Evolutionary conservation across 35 echinoderm and acorn worm species (phyloP).

Genomic region (Diadema setosum): DNA sequence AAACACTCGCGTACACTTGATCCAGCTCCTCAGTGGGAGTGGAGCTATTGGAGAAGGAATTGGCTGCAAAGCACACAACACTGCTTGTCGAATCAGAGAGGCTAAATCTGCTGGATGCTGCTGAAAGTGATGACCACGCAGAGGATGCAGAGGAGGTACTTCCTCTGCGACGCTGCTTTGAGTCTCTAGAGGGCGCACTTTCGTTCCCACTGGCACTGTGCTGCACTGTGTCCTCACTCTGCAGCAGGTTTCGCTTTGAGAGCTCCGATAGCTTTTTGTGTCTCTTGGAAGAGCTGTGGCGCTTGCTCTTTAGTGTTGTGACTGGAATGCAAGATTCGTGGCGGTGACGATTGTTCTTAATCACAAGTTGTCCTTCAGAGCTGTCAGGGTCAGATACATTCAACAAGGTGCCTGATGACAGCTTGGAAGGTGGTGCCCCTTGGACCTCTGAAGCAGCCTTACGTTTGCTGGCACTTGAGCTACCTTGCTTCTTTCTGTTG

Average conservation of each 20-base stretch:
- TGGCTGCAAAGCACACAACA: neutral
- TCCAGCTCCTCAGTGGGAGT: slow-evolving; percentile 10
- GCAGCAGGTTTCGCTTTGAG: neutral
- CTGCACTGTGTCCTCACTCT: neutral
- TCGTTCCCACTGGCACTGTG: neutral
- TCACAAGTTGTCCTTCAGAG: neutral
- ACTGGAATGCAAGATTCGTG: slow-evolving; percentile 12
- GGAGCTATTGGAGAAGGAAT: neutral
- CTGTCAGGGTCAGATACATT: neutral
- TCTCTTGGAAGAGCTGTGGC: neutral
- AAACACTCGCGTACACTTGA: neutral
- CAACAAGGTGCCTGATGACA: neutral
- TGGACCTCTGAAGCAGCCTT: neutral
- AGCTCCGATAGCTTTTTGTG: neutral
- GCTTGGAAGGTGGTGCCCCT: neutral
- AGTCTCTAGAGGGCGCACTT: neutral
- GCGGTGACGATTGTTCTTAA: neutral
- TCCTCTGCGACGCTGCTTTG: neutral
- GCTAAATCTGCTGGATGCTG: neutral
- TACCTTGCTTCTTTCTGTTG: neutral
- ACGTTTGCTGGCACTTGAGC: neutral
- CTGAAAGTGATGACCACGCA: neutral
- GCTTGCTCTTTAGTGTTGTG: neutral
- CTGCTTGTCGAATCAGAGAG: neutral
- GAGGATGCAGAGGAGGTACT: neutral